Evolutionary conservation across 2,888 invertebrate genomes (phyloP).

Genomic region (Rotaria socialis): DNA sequence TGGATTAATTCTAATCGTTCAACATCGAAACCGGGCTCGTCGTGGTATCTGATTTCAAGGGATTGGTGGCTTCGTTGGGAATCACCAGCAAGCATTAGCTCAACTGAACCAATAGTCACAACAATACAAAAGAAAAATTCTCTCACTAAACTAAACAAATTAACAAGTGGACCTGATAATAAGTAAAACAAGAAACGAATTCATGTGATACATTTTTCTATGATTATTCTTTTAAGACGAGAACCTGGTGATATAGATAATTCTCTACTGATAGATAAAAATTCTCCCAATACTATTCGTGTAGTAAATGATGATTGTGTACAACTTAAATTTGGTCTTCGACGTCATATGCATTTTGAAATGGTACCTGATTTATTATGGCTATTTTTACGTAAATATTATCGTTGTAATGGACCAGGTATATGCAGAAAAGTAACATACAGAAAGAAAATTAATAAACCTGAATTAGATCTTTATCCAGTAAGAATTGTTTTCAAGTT

Average conservation of each 20-base stretch:
- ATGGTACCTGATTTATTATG: constrained; percentile 78
- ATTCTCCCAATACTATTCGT: constrained; percentile 61
- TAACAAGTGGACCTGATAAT: not conserved
- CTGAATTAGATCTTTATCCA: constrained; percentile 79
- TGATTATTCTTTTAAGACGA: not conserved
- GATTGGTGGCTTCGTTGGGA: constrained; percentile 23
- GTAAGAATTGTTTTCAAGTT: not conserved
- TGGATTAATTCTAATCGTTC: constrained; percentile 37
- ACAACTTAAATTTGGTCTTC: constrained; percentile 68
- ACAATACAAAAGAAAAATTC: not conserved
- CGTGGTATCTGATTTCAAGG: not conserved
- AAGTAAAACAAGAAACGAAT: not conserved
- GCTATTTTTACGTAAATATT: constrained; percentile 70
- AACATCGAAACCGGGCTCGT: not conserved
- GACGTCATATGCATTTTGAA: constrained; percentile 73
- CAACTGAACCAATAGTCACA: not conserved
- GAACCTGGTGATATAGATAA: constrained; percentile 24
- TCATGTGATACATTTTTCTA: not conserved
- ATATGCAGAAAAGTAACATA: constrained; percentile 28
- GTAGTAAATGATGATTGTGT: constrained; percentile 84
- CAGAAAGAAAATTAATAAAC: constrained; percentile 56
- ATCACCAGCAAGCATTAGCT: not conserved
- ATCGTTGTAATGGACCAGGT: not conserved
- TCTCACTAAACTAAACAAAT: not conserved
- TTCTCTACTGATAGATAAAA: not conserved